Percentiles rank a stretch among this genome's conserved stretches.
These are phyloP conservation scores for Amphiura filiformis DNA, from an alignment of 35 echinoderm and acorn worm genomes.

Conservation along the genomic window DNA sequence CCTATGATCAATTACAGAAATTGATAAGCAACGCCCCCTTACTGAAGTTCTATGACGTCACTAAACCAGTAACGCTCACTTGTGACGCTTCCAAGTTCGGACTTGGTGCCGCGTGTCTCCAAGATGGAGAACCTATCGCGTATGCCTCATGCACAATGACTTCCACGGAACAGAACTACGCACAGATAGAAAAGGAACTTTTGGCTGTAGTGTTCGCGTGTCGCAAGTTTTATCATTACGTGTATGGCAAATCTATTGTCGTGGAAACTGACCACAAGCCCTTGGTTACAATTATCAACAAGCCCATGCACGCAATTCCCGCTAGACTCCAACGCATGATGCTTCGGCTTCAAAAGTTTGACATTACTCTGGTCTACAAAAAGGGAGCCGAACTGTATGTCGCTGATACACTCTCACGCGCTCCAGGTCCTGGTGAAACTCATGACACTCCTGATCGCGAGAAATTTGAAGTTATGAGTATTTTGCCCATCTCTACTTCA, in stretches of 20 bases:
- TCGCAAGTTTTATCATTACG: slow-evolving; percentile 48
- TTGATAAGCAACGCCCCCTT: slow-evolving; percentile 26
- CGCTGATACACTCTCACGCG: slow-evolving; percentile 35
- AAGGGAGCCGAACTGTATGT: slow-evolving; percentile 19
- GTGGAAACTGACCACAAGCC: slow-evolving; percentile 78
- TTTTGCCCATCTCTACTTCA: slow-evolving; percentile 11
- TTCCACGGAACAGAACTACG: slow-evolving; percentile 31
- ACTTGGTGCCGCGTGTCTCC: slow-evolving; percentile 37
- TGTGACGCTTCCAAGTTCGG: slow-evolving; percentile 58
- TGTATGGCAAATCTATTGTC: slow-evolving; percentile 43
- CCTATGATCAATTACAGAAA: slow-evolving; percentile 24
- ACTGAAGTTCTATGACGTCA: slow-evolving; percentile 34
- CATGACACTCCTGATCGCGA: neutral
- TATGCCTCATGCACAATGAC: slow-evolving; percentile 48
- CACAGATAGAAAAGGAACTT: slow-evolving; percentile 60
- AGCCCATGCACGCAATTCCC: slow-evolving; percentile 28
- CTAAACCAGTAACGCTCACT: slow-evolving; percentile 33
- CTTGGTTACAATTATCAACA: slow-evolving; percentile 3
- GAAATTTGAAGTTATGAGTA: slow-evolving; percentile 10
- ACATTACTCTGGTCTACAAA: slow-evolving; percentile 19
- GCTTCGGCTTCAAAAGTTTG: slow-evolving; percentile 7
- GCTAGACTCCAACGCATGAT: slow-evolving; percentile 29
- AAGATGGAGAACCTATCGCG: slow-evolving; percentile 46
- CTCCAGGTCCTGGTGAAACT: slow-evolving; percentile 5
- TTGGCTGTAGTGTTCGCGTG: slow-evolving; percentile 65